These are phyloP conservation scores for Merluccius polli DNA, from an alignment of 2,797 vertebrate genomes.

Conservation along the genomic window DNA sequence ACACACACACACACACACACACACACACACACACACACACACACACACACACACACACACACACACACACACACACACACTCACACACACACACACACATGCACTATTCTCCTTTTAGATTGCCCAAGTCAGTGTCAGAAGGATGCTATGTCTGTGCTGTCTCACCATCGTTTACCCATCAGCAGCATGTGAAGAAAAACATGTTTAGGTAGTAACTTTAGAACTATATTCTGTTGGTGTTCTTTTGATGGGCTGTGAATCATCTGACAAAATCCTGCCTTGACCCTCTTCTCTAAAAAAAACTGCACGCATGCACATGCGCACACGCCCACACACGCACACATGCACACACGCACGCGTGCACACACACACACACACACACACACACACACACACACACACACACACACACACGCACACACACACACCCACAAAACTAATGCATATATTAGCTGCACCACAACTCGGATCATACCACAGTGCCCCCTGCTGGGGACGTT, in stretches of 20 bases:
- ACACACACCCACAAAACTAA: neutral
- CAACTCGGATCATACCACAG: neutral
- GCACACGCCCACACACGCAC: slow-evolving; percentile 3
- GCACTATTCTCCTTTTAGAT: neutral
- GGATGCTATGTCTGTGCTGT: slow-evolving; percentile 30
- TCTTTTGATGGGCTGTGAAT: neutral
- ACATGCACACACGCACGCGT: slow-evolving; percentile 4
- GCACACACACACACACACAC: slow-evolving; percentile 8
- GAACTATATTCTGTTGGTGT: neutral
- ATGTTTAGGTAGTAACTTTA: neutral
- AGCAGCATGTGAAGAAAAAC: neutral
- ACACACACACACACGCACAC: slow-evolving; percentile 6
- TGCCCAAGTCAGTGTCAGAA: neutral
- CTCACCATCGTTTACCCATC: slow-evolving; percentile 43
- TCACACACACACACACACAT: slow-evolving; percentile 5
- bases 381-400: slow-evolving; percentile 8
- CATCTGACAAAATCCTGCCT: neutral
- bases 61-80: too few relatives aligned
- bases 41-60: too few relatives aligned
- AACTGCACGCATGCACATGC: neutral
- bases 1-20: neutral
- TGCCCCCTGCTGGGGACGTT: neutral
- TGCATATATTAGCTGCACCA: neutral
- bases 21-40: neutral
- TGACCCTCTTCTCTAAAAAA: neutral